Base-by-base conservation (phyloP, 1,140 invertebrate species). In the Bombus balteatus region DNA sequence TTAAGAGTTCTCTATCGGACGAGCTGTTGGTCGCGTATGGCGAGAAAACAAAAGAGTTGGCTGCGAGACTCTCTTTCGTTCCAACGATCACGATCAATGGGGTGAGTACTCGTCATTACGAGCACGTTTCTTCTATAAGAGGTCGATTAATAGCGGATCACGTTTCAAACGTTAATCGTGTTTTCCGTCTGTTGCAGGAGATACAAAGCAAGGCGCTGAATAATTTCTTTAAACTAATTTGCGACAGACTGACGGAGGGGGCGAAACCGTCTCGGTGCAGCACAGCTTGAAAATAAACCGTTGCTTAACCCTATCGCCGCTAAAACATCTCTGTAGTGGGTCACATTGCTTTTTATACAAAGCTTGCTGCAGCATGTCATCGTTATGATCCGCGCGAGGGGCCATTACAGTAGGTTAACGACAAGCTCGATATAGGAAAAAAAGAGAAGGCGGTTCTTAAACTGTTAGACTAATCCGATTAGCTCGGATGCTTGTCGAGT, bases 31-130 rank as follows among this genome's bases (percentile, higher is more conserved):
- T 95, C 0, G 68, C 91, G 0, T 93, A 96, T 79, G 97, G 97
- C 0, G 95, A 96, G 81, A 96, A 95, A 90, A 97, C 96, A 0
- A 93, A 95, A 10, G 86, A 89, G 6, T 88, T 97, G 3, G 91
- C 94, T 43, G 95, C 96, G 3, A 93, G 92, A 2, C 92, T 97
- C 2, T 89, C 92, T 34, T 97, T 97, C 87, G 96, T 97, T 3
- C 97, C 97, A 1, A 96, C 96, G 41, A 93, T 97, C 65, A 92
- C 96, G 6, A 95, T 96, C 59, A 96, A 97, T 87, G 95, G 88
- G 70, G 94, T 94, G 75, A 94, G 93, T 89, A 73, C 47, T 57
- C 28, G 66, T 62, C 47, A 53, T 65, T 74, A 0, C 47, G 3
- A 39, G 15, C 65, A 4, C 34, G 10, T 68, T 2, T 10, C 6